Evolutionary conservation across 2,113 vertebrate species (phyloP).

Genomic region (Sigmodon hispidus): DNA sequence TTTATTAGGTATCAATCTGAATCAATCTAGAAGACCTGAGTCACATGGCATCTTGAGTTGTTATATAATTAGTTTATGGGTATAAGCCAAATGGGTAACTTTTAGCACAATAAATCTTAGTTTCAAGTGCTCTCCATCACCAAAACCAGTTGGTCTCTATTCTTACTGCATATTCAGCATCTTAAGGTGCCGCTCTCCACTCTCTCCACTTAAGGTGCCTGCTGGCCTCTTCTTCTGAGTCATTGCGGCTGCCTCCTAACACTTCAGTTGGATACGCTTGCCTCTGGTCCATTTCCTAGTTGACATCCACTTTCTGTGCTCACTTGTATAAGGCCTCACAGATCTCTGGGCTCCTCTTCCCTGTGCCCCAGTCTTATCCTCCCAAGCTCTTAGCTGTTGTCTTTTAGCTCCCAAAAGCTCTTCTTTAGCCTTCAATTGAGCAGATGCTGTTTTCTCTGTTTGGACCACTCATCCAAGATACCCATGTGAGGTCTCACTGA

Average conservation of each 20-base stretch:
- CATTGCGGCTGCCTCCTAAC: no score
- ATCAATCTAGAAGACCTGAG: not conserved
- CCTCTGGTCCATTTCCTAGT: not conserved
- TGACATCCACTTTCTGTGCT: no score
- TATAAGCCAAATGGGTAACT: not conserved
- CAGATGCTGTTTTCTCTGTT: not conserved
- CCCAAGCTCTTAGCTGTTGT: not conserved
- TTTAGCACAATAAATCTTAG: not conserved
- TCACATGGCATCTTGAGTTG: not conserved
- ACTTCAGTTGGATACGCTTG: not conserved
- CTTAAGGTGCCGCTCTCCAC: not conserved
- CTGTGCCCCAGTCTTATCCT: not conserved
- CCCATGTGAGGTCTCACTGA: not conserved
- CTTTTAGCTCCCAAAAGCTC: not conserved
- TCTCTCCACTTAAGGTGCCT: no score
- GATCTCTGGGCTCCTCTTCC: not conserved
- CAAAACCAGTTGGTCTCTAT: not conserved
- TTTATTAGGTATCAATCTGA: not conserved
- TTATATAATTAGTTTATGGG: not conserved
- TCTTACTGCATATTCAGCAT: not conserved
- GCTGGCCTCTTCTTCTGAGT: rapidly evolving
- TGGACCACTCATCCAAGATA: not conserved
- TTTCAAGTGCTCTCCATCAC: not conserved
- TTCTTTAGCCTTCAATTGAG: not conserved
- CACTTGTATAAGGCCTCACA: not conserved